Evolutionary conservation across 1,140 invertebrate genomes (phyloP).

Genomic region (Magallana angulata): DNA sequence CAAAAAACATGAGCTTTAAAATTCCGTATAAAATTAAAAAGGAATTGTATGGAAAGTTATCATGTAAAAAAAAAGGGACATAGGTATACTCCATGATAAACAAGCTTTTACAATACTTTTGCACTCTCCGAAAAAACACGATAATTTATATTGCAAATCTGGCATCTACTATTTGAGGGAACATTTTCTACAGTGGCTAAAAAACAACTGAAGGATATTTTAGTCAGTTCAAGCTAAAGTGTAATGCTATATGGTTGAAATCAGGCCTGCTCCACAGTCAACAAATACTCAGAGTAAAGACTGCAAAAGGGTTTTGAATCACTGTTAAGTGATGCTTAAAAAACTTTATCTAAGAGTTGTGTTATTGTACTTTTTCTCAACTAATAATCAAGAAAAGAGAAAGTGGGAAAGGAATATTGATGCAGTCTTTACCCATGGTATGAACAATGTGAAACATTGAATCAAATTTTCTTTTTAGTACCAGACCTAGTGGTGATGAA

Average conservation of each 20-base stretch:
- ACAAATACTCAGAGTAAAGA: constrained; percentile 36
- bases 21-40: neutral
- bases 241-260: constrained; percentile 34
- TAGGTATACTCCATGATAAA: no score
- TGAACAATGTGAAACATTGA: constrained; percentile 9
- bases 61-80: neutral
- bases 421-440: constrained; percentile 20
- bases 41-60: neutral
- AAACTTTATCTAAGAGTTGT: neutral
- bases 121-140: neutral
- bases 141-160: neutral
- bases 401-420: constrained; percentile 14
- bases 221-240: constrained; percentile 35
- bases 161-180: constrained; percentile 1
- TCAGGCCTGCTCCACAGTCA: constrained; percentile 33
- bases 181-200: neutral
- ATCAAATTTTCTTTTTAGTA: constrained; percentile 24
- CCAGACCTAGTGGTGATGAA: constrained; percentile 34
- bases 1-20: neutral
- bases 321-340: neutral
- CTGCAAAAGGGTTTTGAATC: neutral
- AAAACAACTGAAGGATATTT: neutral
- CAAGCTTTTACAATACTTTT: constrained; percentile 13
- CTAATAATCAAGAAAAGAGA: neutral
- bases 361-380: neutral